Base-by-base conservation (phyloP, 2,888 invertebrate species). In the Lasioglossum pauxillum region DNA sequence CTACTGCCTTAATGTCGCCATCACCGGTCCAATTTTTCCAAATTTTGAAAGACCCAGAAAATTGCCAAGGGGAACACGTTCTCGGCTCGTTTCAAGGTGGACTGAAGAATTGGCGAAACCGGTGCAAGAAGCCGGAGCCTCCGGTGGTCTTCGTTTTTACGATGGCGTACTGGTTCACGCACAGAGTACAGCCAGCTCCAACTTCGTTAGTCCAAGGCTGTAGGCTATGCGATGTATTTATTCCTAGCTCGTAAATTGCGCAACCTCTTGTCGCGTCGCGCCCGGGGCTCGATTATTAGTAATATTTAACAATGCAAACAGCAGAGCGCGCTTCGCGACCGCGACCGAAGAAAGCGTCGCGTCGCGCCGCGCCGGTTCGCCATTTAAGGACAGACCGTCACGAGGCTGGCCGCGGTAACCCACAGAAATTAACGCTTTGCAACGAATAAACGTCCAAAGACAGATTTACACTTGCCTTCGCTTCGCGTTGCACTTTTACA, bases 391-490 rank as follows among this genome's bases (percentile, higher is more conserved):
- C 76, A 75, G 71, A 78, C 82, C 60, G 83, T 88, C 88, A 60
- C 82, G 86, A 35, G 49, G 46, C 38, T 44, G 79, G 82, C 77
- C 71, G 41, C 67, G 90, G 83, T 89, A 90, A 88, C 88, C 84
- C 78, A 78, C 82, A 89, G 88, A 79, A 88, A 88, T 90, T 90
- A 90, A 88, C 88, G 84, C 90, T 82, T 90, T 72, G 79, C 79
- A 78, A 78, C 77, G 79, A 84, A 84, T 87, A 88, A 88, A 90
- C 86, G 86, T 88, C 80, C 78, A 44, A 53, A 57, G 79, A 79
- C 78, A 83, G 80, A 90, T 90, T 90, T 88, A 88, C 77, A 83
- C 19, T 82, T 83, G 80, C 86, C 89, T 88, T 90, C 77, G 83
- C 23, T 86, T 88, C 88, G 75, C 78, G 19, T 53, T 38, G 71